Evolutionary conservation across 2,888 invertebrate species (phyloP), one percentile per base, ranked within the genome.

Genomic region (Pycnomerus fuliginosus): DNA sequence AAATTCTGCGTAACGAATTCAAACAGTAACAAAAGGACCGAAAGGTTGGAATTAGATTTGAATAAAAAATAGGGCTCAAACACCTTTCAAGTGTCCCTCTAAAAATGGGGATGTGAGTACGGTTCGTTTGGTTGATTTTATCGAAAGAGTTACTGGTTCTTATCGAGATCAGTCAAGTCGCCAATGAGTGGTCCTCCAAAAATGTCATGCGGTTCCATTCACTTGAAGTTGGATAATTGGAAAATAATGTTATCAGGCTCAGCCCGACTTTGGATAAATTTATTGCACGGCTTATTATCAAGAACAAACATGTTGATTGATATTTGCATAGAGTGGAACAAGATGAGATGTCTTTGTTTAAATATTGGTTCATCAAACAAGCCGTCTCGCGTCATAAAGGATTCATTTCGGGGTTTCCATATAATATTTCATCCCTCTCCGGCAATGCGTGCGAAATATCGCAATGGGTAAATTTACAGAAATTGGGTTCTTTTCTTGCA

Each of bases 81-180:
- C 43, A 43, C 43, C 43, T 43, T 43, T 41, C 25, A 35, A 23
- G 8, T n/a, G 27, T 15, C 35, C 35, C 16, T 34, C 14, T 8
- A 13, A 24, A 35, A 38, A 32, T 14, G n/a, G 28, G 28, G 37
- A 15, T 7, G 31, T 3, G 29, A 12, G 15, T 14, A 31, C 25
- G 39, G 31, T 31, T 39, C 11, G 8, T n/a, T 22, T 31, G 39
- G 31, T 5, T 23, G 41, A 41, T 36, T 46, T 37, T 36, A 37
- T 37, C 37, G 23, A 22, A 48, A 53, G 42, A 41, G 33, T 41
- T 16, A 22, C 28, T 27, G 24, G 33, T 33, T 61, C 62, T 67
- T 65, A 67, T 68, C 67, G 63, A 65, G 66, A 68, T 68, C 53
- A 61, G 56, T 67, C 65, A 64, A 68, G 67, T 67, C 60, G 65